Conservation (phyloP, 2,888 invertebrate species). For the Dasypolia templi region DNA sequence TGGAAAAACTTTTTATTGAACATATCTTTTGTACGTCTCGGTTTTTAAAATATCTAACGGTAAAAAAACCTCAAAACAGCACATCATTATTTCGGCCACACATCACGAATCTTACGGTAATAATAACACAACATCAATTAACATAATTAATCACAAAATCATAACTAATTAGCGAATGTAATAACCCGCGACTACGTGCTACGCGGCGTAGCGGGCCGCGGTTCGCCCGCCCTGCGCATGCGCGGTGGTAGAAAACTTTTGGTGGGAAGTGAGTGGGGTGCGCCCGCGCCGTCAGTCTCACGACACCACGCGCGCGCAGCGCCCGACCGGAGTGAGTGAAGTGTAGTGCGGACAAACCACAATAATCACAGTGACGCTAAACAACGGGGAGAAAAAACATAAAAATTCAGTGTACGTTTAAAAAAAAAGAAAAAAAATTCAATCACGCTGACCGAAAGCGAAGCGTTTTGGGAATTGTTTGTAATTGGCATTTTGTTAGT, state of each 20-base stretch:
- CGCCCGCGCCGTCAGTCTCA: conserved; percentile 87
- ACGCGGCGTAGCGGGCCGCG: conserved; percentile 79
- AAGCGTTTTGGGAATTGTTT: conserved; percentile 82
- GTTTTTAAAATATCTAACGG: not conserved
- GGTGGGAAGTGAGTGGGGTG: conserved; percentile 90
- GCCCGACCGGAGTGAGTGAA: conserved; percentile 82
- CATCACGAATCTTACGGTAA: conserved; percentile 62
- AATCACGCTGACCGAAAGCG: conserved; percentile 73
- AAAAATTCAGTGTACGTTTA: conserved; percentile 83
- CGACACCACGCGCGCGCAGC: conserved; percentile 83
- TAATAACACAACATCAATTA: conserved; percentile 64
- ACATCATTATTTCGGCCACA: conserved; percentile 55
- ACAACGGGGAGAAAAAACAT: conserved; percentile 70
- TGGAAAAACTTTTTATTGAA: not conserved
- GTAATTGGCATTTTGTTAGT: conserved; percentile 90
- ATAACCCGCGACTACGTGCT: conserved; percentile 60
- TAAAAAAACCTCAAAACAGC: conserved; percentile 27
- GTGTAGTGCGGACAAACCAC: conserved; percentile 75
- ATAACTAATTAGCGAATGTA: conserved; percentile 64
- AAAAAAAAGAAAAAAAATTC: conserved; percentile 67
- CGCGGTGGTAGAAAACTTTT: conserved; percentile 88
- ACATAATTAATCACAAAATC: conserved; percentile 65
- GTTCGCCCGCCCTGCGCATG: conserved; percentile 75
- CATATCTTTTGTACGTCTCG: not conserved
- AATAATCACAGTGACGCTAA: conserved; percentile 77